Base-by-base conservation (phyloP, 1,140 invertebrate genomes). In the Pinna nobilis region DNA sequence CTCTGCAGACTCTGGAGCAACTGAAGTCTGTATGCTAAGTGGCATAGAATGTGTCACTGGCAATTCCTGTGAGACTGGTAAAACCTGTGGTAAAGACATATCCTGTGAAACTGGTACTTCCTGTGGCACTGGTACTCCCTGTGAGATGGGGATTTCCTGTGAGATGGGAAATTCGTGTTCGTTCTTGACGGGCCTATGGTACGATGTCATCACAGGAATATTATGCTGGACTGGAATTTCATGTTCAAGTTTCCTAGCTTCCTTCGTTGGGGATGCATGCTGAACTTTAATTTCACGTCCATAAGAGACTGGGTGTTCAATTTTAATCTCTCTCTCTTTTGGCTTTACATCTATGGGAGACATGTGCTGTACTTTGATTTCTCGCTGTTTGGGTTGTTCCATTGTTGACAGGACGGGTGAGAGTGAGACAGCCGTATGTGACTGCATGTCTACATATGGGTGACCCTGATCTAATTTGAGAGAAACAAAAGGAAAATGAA, bases 11-110 rank as follows among this genome's bases (percentile, higher is more conserved):
- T 69, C 44, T 20, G 47, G 37, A 37, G 65, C 20, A 39, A 32
- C 30, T 3, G 71, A 72, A 23, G 75, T 77, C 28, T 77, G 75
- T 6, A 83, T 76, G 13, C 59, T 74, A 28, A 83, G 78, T 5
- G 81, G 81, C 35, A 83, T 76, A 23, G 63, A 50, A 51, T 51
- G 28, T 33, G 50, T 49, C 25, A 55, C 67, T n/a, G 67, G 59
- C 3, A 60, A 25, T 23, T 64, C 67, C 13, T 69, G 61, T 28
- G 74, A 67, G 50, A 78, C 64, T n/a, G n/a, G n/a, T n/a, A n/a
- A n/a, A n/a, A n/a, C n/a, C n/a, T n/a, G n/a, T n/a, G n/a, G n/a
- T n/a, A n/a, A n/a, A n/a, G n/a, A n/a, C n/a, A n/a, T n/a, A n/a
- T n/a, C n/a, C n/a, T n/a, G n/a, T n/a, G n/a, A n/a, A n/a, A n/a